Evolutionary conservation across 2,888 invertebrate genomes (phyloP), one percentile per base, ranked within the genome.

Genomic region (Nomada goodeniana): DNA sequence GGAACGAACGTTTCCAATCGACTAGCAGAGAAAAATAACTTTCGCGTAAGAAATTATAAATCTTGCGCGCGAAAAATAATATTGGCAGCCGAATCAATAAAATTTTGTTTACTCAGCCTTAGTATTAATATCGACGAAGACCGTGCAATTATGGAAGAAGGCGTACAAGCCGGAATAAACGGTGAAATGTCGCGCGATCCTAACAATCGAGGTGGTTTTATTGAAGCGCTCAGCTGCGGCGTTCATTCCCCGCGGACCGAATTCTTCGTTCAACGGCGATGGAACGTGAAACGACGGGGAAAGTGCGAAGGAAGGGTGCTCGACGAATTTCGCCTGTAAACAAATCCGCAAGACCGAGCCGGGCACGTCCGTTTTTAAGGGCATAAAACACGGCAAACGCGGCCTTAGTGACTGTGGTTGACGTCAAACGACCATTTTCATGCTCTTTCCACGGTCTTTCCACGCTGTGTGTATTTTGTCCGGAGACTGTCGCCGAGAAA

Each of bases 361-460:
- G 26, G 70, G 11, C 61, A 26, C 11, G 65, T 68, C 29, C 53
- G 63, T 70, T 83, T 67, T 76, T 71, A 74, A 74, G 70, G 64
- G 42, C 76, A 47, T 18, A 55, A 50, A 63, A 65, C 44, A 11
- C 42, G 10, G 67, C 15, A 63, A 73, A 73, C 77, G 55, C 29
- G n/a, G n/a, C 20, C 29, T 44, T 55, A 44, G 55, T 60, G 59
- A 68, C 73, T 76, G 71, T 60, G 70, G 44, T 61, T 60, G 80
- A 76, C 73, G 67, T 84, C 80, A 83, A 84, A 87, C 82, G 80
- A 83, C 83, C 68, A 84, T 76, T 82, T 76, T 79, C 70, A 64
- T 50, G 59, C 50, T 80, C 65, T 68, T 73, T 69, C 26, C 67
- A 29, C 13, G 61, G 13, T n/a, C 5, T 68, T 73, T 69, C 26